Percentiles rank a stretch among this genome's conserved stretches.
Evolutionary conservation across 2,888 invertebrate genomes (phyloP).

Genomic region (Schrankia costaestrigalis): DNA sequence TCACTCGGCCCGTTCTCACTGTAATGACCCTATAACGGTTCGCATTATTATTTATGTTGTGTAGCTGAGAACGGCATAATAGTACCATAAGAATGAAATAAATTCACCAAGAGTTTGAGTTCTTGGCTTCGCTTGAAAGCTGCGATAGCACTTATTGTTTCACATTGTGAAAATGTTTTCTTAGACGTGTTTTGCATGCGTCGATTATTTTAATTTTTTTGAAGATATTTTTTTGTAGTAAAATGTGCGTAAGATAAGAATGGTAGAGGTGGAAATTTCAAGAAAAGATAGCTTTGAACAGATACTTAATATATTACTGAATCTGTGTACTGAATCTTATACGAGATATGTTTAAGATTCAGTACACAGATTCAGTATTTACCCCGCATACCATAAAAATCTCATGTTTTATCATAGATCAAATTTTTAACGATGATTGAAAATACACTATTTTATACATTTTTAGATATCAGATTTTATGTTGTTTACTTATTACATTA

Average conservation of each 20-base stretch:
- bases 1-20: constrained; percentile 63
- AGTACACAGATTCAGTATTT: no score
- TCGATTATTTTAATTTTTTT: constrained; percentile 39
- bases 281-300: no score
- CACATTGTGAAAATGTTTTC: constrained; percentile 60
- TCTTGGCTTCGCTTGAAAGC: constrained; percentile 67
- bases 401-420: no score
- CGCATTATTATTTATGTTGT: constrained; percentile 80
- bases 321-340: neutral
- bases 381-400: no score
- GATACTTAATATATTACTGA: neutral
- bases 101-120: constrained; percentile 73
- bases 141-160: constrained; percentile 71
- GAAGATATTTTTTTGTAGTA: no score
- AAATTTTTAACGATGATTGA: no score
- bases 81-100: constrained; percentile 78
- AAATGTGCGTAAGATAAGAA: no score
- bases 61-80: constrained; percentile 77
- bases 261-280: neutral
- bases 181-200: constrained; percentile 54
- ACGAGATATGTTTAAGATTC: no score
- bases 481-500: no score
- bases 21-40: constrained; percentile 77
- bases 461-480: no score
- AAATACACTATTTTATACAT: no score